Evolutionary conservation across 2,113 vertebrate species (phyloP), one percentile per base, ranked within the genome.

Genomic region (Piaya cayana): DNA sequence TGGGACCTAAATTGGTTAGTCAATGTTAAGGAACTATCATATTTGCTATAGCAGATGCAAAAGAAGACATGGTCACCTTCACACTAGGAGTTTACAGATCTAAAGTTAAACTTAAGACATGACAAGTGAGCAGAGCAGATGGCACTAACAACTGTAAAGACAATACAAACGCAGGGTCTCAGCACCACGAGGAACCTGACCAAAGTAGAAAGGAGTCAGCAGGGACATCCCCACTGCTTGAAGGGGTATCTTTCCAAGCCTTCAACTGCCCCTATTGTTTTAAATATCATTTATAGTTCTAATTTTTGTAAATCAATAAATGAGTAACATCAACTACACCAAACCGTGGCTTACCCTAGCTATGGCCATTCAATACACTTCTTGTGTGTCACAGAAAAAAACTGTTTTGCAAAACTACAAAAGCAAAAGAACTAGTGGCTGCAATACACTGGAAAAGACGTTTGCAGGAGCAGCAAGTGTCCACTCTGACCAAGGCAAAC

Each of bases 291-390:
- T 53, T 80, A 47, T 3, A 50, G 19, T 3, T 60, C 68, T 82
- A 50, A 53, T 53, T 39, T 88, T 71, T 43, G 4, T 43, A 64
- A 81, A 27, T 72, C 59, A 53, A 5, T 64, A 76, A 76, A 69
- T 55, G 1, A 67, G 30, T 62, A 90, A 59, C 4, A 84, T 3
- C 34, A 64, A 12, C 34, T 43, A 39, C 60, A 65, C 4, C n/a
- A 78, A 88, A 79, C 34, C 36, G 42, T 43, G 23, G 25, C 25
- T 82, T 52, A 43, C 13, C 10, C 25, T 20, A 47, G 42, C 20
- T 12, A 70, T 55, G 0, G 0, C 19, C 37, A 34, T 29, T 67
- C 3, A 3, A 49, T 45, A 39, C 4, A 12, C 2, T 76, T 49
- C 67, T 36, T 12, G 4, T 13, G 8, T 50, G 30, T 80, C 50